Evolutionary conservation across 2,888 invertebrate species (phyloP).

Genomic region (Eupithecia vulgata): DNA sequence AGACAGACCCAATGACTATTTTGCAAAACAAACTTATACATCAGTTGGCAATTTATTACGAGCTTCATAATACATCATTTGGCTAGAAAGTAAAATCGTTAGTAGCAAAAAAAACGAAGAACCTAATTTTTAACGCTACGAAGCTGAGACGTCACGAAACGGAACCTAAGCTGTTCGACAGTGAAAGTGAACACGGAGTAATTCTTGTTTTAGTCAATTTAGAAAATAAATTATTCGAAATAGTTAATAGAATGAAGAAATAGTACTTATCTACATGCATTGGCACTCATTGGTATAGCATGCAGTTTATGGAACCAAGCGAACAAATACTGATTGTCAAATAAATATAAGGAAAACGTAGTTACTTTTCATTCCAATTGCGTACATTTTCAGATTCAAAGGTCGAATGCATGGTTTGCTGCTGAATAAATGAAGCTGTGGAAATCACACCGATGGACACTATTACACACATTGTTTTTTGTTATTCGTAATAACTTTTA

Average conservation of each 20-base stretch:
- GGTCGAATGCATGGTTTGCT: constrained; percentile 67
- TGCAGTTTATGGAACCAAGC: constrained; percentile 36
- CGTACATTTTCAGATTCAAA: constrained; percentile 67
- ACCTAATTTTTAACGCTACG: constrained; percentile 62
- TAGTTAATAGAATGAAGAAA: constrained; percentile 12
- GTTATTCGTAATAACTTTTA: not conserved
- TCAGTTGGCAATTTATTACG: constrained; percentile 49
- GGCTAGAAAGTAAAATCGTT: constrained; percentile 66
- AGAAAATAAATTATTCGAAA: constrained; percentile 22
- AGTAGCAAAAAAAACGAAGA: constrained; percentile 54
- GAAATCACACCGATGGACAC: constrained; percentile 60
- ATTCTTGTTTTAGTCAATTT: constrained; percentile 50
- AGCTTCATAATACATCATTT: constrained; percentile 55
- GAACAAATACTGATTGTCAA: constrained; percentile 32
- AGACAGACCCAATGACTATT: constrained; percentile 27
- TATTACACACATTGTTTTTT: constrained; percentile 39
- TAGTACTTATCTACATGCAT: constrained; percentile 11
- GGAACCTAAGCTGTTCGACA: constrained; percentile 70
- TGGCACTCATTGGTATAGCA: constrained; percentile 26
- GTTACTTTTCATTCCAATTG: constrained; percentile 68
- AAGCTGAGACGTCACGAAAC: constrained; percentile 67
- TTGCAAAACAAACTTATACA: constrained; percentile 39
- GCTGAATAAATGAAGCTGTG: constrained; percentile 53
- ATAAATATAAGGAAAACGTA: constrained; percentile 51
- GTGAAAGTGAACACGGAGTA: constrained; percentile 76